Evolutionary conservation across 2,888 invertebrate genomes (phyloP).

Genomic region (Morpho helenor): DNA sequence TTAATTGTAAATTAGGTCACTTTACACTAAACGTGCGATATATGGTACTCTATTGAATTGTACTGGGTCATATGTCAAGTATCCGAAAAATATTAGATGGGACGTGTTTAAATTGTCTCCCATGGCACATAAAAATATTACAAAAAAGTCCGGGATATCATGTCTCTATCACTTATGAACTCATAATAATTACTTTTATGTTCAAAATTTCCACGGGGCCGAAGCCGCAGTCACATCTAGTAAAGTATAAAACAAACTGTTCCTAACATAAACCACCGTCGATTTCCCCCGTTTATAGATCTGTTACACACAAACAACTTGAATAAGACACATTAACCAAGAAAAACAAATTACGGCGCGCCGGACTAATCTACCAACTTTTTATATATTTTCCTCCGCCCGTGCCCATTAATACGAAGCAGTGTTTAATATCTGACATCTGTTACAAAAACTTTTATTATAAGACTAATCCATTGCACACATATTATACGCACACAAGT

Average conservation of each 20-base stretch:
- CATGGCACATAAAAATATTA: too few species aligned
- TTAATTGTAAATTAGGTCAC: too few species aligned
- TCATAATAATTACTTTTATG: too few species aligned
- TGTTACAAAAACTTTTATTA: constrained; percentile 80
- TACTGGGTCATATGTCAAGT: too few species aligned
- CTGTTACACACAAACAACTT: constrained; percentile 20
- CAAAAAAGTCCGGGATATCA: too few species aligned
- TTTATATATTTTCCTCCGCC: constrained; percentile 73
- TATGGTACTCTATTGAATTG: too few species aligned
- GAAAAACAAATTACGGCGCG: constrained; percentile 43
- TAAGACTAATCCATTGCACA: constrained; percentile 78
- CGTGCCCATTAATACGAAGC: constrained; percentile 70
- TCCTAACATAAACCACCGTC: constrained; percentile 5
- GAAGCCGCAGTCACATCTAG: neutral
- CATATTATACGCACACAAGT: constrained; percentile 40
- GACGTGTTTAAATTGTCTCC: too few species aligned
- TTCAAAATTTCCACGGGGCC: too few species aligned
- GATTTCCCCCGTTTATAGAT: constrained; percentile 8
- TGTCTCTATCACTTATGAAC: too few species aligned
- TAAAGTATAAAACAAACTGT: constrained; percentile 10
- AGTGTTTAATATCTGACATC: constrained; percentile 79
- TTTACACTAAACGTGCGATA: too few species aligned
- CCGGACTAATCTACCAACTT: constrained; percentile 70
- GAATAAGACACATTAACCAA: constrained; percentile 26
- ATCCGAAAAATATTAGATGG: too few species aligned